Conservation (phyloP, 1,140 invertebrate genomes). For the Bacillus rossius region DNA sequence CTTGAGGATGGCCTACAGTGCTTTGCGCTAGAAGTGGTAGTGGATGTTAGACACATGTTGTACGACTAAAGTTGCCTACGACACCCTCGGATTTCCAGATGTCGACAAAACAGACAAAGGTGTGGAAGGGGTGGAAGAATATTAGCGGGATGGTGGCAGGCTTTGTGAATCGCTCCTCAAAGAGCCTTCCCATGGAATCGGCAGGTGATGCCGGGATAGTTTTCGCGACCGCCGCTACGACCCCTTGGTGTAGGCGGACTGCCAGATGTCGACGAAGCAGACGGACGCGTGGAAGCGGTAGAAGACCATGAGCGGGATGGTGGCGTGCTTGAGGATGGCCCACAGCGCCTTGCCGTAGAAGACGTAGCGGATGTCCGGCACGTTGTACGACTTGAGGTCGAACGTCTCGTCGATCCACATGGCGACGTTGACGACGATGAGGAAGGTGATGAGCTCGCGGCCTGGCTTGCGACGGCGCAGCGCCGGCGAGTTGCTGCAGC, state of each 20-base stretch:
- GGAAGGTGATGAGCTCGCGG: conserved; percentile 69
- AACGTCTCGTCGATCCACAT: conserved; percentile 78
- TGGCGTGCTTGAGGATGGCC: conserved; percentile 71
- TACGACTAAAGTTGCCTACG: conserved; percentile 66
- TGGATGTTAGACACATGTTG: conserved; percentile 53
- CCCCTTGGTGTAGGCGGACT: conserved; percentile 60
- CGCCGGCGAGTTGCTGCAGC: conserved; percentile 56
- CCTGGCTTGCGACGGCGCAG: conserved; percentile 62
- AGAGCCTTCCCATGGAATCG: too few species aligned
- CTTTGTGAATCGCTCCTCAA: too few species aligned
- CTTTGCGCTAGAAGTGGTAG: conserved; percentile 62
- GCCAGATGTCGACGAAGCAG: conserved; percentile 80
- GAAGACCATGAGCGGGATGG: conserved; percentile 72
- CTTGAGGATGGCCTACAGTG: conserved; percentile 68
- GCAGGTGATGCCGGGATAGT: too few species aligned
- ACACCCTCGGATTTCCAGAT: too few species aligned
- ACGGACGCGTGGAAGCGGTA: conserved; percentile 80
- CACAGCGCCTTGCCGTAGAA: conserved; percentile 67
- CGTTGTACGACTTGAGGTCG: conserved; percentile 57
- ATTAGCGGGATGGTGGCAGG: too few species aligned
- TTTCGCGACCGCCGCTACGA: too few species aligned
- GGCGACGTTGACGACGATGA: conserved; percentile 69
- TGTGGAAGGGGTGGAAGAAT: too few species aligned
- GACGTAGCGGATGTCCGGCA: conserved; percentile 52
- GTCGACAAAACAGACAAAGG: too few species aligned